A percentile compares a stretch with the other conserved stretches of the same genome.
Evolutionary conservation across 1,140 invertebrate genomes (phyloP).

Genomic region (Leptonema lineaticorne): DNA sequence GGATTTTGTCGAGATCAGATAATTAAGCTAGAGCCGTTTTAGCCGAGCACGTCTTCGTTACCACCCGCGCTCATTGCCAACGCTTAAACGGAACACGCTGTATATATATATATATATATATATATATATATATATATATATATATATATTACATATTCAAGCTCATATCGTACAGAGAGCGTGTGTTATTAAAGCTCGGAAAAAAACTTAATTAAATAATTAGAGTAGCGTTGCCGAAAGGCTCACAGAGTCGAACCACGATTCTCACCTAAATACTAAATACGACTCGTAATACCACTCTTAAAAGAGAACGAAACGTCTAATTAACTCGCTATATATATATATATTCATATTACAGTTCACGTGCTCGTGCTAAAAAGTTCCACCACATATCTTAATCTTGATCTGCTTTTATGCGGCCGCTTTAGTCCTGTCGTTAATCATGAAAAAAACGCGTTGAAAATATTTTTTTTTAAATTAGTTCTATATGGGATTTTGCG

Average conservation of each 20-base stretch:
- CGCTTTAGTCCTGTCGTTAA: too few species aligned
- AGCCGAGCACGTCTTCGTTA: conserved; percentile 9
- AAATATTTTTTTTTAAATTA: too few species aligned
- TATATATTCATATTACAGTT: background rate
- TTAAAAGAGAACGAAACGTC: conserved; percentile 16
- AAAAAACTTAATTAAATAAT: conserved; percentile 37
- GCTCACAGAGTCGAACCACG: background rate
- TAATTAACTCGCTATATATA: conserved; percentile 6
- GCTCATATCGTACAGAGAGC: conserved; percentile 13
- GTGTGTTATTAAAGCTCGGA: conserved; percentile 21
- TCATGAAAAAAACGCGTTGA: too few species aligned
- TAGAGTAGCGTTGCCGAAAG: conserved; percentile 26
- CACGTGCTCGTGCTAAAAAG: conserved; percentile 1
- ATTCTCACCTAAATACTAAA: conserved; percentile 23
- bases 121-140: too few species aligned
- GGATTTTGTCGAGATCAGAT: conserved; percentile 3
- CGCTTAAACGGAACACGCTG: conserved; percentile 26
- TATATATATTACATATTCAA: conserved; percentile 18
- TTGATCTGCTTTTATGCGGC: too few species aligned
- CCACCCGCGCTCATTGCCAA: conserved; percentile 25
- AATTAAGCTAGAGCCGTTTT: conserved; percentile 20
- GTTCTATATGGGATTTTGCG: too few species aligned
- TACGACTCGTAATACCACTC: background rate
- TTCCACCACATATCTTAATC: too few species aligned
- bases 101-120: too few species aligned